Conservation (phyloP, 2,888 invertebrate species). For the Amphiduros pacificus region DNA sequence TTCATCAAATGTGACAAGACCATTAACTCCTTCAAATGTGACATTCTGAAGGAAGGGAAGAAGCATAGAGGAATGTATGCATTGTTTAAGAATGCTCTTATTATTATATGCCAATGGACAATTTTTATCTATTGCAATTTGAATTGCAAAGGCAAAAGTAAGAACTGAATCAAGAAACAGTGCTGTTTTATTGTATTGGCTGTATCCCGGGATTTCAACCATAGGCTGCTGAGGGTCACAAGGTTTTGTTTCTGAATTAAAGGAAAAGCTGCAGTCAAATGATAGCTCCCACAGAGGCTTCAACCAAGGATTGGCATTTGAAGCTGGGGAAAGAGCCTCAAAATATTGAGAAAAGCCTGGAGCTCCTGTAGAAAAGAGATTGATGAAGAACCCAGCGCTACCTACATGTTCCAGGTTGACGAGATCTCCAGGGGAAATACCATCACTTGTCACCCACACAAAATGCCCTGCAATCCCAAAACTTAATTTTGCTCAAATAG, state of each 20-base stretch:
- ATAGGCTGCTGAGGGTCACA: neutral
- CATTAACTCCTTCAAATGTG: conserved; percentile 24
- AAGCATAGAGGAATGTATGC: conserved; percentile 17
- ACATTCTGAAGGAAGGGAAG: conserved; percentile 17
- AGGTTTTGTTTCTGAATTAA: no score
- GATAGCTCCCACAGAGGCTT: conserved; percentile 22
- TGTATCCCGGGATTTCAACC: conserved; percentile 17
- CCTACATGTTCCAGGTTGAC: conserved; percentile 6
- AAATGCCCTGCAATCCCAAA: conserved; percentile 6
- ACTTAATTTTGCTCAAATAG: no score
- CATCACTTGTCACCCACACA: conserved; percentile 21
- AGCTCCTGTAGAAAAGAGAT: conserved; percentile 12
- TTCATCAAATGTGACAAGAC: conserved; percentile 25
- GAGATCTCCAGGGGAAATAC: conserved; percentile 9
- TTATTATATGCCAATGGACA: conserved; percentile 19
- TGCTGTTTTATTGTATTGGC: conserved; percentile 27
- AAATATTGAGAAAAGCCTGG: conserved; percentile 16
- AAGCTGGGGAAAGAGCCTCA: conserved; percentile 6
- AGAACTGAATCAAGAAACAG: conserved; percentile 30
- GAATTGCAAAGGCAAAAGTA: conserved; percentile 29
- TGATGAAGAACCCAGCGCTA: conserved; percentile 17
- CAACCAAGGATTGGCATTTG: conserved; percentile 33
- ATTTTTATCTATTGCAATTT: conserved; percentile 11
- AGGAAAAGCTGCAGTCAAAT: conserved; percentile 15
- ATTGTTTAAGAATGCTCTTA: conserved; percentile 3